Conservation (phyloP, 92 coral and sea anemone species). For the Zoanthus solanderi region DNA sequence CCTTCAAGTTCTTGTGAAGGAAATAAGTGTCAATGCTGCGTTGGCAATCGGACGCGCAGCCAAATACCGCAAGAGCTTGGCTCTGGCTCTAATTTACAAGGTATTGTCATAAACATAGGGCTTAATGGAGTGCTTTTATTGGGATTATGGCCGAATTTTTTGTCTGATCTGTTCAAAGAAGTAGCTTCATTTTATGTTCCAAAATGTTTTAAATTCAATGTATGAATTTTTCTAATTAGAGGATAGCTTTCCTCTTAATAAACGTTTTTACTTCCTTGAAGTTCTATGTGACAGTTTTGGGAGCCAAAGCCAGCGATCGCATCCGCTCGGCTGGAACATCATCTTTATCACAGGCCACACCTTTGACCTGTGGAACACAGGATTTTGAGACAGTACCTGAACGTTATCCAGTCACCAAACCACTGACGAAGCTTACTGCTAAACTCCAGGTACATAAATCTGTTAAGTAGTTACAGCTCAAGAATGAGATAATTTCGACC, state of each 20-base stretch:
- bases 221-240: too few species aligned
- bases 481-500: not conserved
- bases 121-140: not conserved
- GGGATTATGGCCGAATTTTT: too few species aligned
- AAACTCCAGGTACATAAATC: conserved; percentile 65
- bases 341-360: conserved; percentile 61
- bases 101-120: conserved; percentile 35
- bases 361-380: conserved; percentile 91
- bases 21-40: conserved; percentile 84
- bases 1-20: conserved; percentile 69
- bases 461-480: not conserved
- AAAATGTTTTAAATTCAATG: too few species aligned
- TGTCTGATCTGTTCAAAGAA: too few species aligned
- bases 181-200: too few species aligned
- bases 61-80: conserved; percentile 88
- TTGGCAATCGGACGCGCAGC: conserved; percentile 72
- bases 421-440: conserved; percentile 84
- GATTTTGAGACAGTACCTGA: conserved; percentile 66
- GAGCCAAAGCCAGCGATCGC: conserved; percentile 85
- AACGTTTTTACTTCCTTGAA: conserved; percentile 1
- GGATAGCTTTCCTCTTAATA: too few species aligned
- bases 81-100: conserved; percentile 87
- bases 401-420: conserved; percentile 78
- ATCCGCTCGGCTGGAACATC: conserved; percentile 89
- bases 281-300: conserved; percentile 85